Conservation (phyloP, 2,888 invertebrate species). For the Hyalella azteca region DNA sequence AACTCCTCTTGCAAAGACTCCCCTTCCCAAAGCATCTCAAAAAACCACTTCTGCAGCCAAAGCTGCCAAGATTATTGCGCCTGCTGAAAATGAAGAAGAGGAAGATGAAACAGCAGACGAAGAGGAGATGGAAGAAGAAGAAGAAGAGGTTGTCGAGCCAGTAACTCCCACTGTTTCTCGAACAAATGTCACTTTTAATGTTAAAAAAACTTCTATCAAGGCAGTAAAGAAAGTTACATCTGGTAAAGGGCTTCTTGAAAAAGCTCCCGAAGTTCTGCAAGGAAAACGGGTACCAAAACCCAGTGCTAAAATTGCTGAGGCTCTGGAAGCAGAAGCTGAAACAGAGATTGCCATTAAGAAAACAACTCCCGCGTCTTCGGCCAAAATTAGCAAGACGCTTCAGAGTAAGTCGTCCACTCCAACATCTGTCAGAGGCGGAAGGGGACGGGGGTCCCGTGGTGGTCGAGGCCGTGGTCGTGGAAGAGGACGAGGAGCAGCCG, state of each 20-base stretch:
- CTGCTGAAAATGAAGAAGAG: too few species aligned
- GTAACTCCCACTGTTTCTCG: not conserved
- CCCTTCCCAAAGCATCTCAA: not conserved
- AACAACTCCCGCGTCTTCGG: not conserved
- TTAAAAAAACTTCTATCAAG: constrained; percentile 12
- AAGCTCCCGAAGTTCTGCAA: not conserved
- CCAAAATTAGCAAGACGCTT: not conserved
- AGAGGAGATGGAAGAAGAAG: too few species aligned
- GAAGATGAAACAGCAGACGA: too few species aligned
- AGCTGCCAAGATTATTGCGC: not conserved
- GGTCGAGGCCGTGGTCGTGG: not conserved
- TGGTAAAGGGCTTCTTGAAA: not conserved
- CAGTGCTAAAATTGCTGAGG: constrained; percentile 2
- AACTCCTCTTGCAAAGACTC: not conserved
- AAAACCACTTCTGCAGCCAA: not conserved
- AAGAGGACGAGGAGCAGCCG: not conserved
- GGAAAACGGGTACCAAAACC: constrained; percentile 6
- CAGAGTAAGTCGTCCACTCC: not conserved
- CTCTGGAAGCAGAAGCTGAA: constrained; percentile 1
- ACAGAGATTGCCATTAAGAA: not conserved
- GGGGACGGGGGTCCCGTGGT: not conserved
- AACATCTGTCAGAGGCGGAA: not conserved
- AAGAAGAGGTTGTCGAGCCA: too few species aligned
- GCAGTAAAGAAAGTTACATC: not conserved
- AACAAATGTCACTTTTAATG: constrained; percentile 1